These are phyloP conservation scores for Lysiphlebus fabarum DNA, from an alignment of 1,140 invertebrate genomes.

Conservation along the genomic window DNA sequence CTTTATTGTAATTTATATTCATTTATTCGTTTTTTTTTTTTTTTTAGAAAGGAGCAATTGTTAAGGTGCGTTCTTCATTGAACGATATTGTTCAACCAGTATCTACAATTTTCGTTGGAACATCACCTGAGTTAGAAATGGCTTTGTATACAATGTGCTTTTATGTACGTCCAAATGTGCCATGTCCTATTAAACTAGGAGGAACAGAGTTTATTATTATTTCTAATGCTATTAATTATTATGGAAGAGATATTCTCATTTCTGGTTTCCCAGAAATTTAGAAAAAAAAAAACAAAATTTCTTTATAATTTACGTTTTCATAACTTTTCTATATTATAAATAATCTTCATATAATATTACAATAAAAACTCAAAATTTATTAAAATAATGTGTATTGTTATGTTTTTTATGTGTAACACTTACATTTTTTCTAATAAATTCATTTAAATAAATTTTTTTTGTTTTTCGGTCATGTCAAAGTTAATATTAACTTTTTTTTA, in stretches of 20 bases:
- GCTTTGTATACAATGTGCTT: conserved; percentile 67
- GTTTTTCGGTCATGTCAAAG: too few species aligned
- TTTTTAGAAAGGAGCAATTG: conserved; percentile 51
- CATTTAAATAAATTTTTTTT: too few species aligned
- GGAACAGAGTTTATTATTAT: conserved; percentile 48
- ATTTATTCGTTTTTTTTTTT: too few species aligned
- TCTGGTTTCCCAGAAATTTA: conserved; percentile 45
- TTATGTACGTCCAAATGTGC: conserved; percentile 54
- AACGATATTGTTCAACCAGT: conserved; percentile 56
- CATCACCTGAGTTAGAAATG: conserved; percentile 69
- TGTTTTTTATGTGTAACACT: too few species aligned
- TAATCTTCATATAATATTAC: too few species aligned
- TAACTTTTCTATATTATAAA: too few species aligned
- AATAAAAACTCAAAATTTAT: too few species aligned
- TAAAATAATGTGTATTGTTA: too few species aligned
- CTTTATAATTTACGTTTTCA: too few species aligned
- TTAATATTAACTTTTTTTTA: too few species aligned
- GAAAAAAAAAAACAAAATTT: neutral
- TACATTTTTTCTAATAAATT: too few species aligned
- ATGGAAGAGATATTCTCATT: conserved; percentile 51
- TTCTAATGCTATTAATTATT: conserved; percentile 50
- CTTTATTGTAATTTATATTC: too few species aligned
- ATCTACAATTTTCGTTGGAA: conserved; percentile 63
- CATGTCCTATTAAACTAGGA: conserved; percentile 52
- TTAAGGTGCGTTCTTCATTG: conserved; percentile 58